Percentiles rank a stretch among this genome's conserved stretches.
phyloP scores from a whole-genome alignment of 1,140 invertebrate genomes.

The Drosophila sp. region DNA sequence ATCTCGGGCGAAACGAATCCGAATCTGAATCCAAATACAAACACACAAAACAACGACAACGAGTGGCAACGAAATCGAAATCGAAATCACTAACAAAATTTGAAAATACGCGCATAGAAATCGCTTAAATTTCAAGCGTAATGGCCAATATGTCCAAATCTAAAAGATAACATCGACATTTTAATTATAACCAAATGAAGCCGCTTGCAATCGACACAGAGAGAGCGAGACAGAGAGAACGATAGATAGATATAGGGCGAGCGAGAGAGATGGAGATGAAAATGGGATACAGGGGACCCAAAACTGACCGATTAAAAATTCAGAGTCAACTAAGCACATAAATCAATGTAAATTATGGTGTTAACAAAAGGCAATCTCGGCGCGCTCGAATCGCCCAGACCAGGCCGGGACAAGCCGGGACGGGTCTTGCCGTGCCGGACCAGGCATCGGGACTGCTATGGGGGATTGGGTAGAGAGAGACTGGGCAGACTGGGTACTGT shows the following conservation, averaged over 20 bases:
- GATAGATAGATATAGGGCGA: neutral
- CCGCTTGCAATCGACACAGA: constrained; percentile 41
- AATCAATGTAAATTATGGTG: constrained; percentile 82
- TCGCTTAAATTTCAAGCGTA: constrained; percentile 79
- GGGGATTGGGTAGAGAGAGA: neutral
- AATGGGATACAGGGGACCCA: neutral
- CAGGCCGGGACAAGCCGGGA: constrained; percentile 34
- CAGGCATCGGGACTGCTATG: too few species aligned
- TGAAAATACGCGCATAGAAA: constrained; percentile 76
- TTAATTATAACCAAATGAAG: constrained; percentile 82
- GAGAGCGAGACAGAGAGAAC: constrained; percentile 18
- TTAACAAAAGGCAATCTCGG: constrained; percentile 76
- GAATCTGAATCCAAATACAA: constrained; percentile 11
- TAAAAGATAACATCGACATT: constrained; percentile 80
- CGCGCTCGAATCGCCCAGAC: constrained; percentile 54
- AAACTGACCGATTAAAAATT: constrained; percentile 78
- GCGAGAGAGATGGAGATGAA: neutral
- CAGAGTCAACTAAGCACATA: constrained; percentile 81
- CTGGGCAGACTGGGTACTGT: constrained; percentile 15
- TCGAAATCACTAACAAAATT: constrained; percentile 29
- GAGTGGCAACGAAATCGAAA: constrained; percentile 60
- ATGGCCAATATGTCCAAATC: constrained; percentile 81
- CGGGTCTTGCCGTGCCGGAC: neutral
- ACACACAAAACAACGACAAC: neutral
- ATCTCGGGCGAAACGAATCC: constrained; percentile 8